Conservation (phyloP, 2,888 invertebrate species). For the Chaetogeoica ovagalla region DNA sequence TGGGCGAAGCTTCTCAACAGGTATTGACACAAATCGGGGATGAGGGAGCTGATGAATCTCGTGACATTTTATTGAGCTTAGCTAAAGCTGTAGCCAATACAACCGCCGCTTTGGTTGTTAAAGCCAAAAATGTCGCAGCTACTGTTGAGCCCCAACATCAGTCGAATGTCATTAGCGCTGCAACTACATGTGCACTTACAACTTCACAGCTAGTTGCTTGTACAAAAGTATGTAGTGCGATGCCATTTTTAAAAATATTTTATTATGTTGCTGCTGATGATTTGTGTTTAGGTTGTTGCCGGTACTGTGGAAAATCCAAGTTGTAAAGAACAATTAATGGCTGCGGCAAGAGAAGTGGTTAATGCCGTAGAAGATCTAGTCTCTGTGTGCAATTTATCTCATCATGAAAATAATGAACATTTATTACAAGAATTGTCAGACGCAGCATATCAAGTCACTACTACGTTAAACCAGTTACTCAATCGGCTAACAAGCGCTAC, state of each 20-base stretch:
- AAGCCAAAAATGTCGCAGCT: constrained; percentile 94
- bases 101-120: constrained; percentile 92
- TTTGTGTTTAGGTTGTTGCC: constrained; percentile 70
- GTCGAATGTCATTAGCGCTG: constrained; percentile 89
- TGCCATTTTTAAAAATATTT: neutral
- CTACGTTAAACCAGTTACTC: constrained; percentile 84
- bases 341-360: constrained; percentile 90
- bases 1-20: constrained; percentile 94
- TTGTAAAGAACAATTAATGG: constrained; percentile 87
- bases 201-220: constrained; percentile 97
- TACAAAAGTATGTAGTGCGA: constrained; percentile 70
- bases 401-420: constrained; percentile 67
- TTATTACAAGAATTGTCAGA: constrained; percentile 74
- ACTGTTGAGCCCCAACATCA: constrained; percentile 81
- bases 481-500: constrained; percentile 75
- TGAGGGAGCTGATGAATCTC: constrained; percentile 80
- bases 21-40: constrained; percentile 92
- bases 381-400: constrained; percentile 75
- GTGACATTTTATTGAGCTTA: constrained; percentile 87
- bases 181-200: constrained; percentile 92
- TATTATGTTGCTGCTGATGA: neutral
- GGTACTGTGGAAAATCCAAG: constrained; percentile 79
- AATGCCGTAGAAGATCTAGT: constrained; percentile 88
- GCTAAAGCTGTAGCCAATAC: constrained; percentile 98
- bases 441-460: constrained; percentile 86